A percentile compares a stretch with the other conserved stretches of the same genome.
Conservation (phyloP, 2,888 invertebrate genomes). For the Thymelicus acteon region DNA sequence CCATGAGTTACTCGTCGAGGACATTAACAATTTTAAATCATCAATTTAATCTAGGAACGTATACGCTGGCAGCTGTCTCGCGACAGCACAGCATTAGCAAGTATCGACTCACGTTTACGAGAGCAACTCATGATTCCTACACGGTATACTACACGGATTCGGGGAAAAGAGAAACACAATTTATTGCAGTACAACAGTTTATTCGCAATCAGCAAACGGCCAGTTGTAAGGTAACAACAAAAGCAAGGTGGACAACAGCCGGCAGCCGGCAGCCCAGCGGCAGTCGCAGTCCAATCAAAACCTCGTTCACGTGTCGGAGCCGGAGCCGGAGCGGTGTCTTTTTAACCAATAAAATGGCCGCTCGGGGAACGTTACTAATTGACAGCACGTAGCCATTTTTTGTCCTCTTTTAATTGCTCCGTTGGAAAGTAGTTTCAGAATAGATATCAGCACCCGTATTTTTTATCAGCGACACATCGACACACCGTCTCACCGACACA, state of each 20-base stretch:
- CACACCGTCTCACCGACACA: background rate
- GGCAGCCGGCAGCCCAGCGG: background rate
- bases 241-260: background rate
- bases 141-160: background rate
- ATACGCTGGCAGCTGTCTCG: too few species aligned
- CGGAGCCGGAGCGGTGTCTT: constrained; percentile 24
- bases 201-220: constrained; percentile 27
- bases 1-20: too few species aligned
- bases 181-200: constrained; percentile 5
- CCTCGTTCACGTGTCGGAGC: constrained; percentile 36
- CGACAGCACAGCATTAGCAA: too few species aligned
- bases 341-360: constrained; percentile 36
- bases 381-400: constrained; percentile 35
- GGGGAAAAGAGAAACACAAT: constrained; percentile 10
- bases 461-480: constrained; percentile 23
- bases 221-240: constrained; percentile 24
- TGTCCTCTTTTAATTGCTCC: constrained; percentile 41
- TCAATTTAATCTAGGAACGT: too few species aligned
- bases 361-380: constrained; percentile 35
- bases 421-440: constrained; percentile 39
- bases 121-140: background rate
- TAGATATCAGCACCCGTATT: constrained; percentile 32
- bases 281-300: constrained; percentile 33
- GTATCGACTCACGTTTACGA: background rate
- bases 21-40: too few species aligned